Base-by-base conservation (phyloP, 2,797 vertebrate genomes). In the Gymnoscopelus microlampas region DNA sequence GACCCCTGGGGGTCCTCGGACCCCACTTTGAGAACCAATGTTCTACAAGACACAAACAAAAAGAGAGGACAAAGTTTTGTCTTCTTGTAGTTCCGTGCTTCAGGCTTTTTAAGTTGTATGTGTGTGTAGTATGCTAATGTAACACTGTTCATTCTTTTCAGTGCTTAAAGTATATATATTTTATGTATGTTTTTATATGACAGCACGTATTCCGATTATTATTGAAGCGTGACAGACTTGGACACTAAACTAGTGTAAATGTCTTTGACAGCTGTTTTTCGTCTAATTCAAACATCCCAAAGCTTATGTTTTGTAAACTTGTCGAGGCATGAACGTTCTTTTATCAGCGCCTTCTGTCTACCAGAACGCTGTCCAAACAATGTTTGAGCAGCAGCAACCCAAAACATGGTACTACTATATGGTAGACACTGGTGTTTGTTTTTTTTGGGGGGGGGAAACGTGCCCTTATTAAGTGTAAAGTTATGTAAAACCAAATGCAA, bases 401-500 rank as follows among this genome's bases (percentile, higher is more conserved):
- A 60, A 48, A 24, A 70, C 26, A 15, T 57, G 53, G 14, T 59
- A n/a, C 14, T n/a, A 78, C 88, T 78, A 81, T 85, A 73, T 50
- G 32, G 60, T 49, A 49, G 48, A 19, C 26, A 49, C 11, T 23
- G 67, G 50, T 87, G 62, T 86, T 47, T 67, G 72, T 71, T 71
- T 50, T 50, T n/a, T 50, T 50, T 13, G 3, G 3, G 70, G 79
- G n/a, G 3, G 5, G 67, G 75, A 72, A 70, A 55, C 12, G 51
- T 50, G 39, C 39, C 50, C 19, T 13, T 51, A 49, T 4, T 14
- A 60, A 70, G 49, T 83, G 58, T 70, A n/a, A n/a, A n/a, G n/a
- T n/a, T 62, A 73, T 85, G 80, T 86, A 83, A 88, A 85, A 61
- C 71, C 73, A 79, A 85, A 84, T 59, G 77, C 51, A 13, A 63